phyloP scores from a whole-genome alignment of 2,113 vertebrate genomes.

The Lagopus leucura region DNA sequence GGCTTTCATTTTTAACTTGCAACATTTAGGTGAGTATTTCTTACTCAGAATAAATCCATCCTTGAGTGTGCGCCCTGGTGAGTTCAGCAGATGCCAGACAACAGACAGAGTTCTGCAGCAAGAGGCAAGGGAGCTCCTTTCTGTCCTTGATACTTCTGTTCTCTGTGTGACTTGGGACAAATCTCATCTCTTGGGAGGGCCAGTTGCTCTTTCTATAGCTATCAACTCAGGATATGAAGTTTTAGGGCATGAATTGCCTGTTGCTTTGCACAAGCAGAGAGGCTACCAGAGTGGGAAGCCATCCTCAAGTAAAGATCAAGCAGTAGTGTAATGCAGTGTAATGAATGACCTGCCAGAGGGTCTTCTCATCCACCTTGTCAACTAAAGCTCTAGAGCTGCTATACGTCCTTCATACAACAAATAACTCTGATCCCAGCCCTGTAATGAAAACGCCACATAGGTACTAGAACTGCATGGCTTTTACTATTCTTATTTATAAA shows the following conservation, averaged over 20 bases:
- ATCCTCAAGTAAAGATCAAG: not conserved
- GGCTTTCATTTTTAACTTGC: not conserved
- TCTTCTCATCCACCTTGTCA: not conserved
- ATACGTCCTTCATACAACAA: not conserved
- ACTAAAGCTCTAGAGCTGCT: not conserved
- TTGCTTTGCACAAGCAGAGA: not conserved
- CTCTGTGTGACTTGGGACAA: not conserved
- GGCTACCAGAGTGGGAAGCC: not conserved
- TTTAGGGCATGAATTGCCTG: not conserved
- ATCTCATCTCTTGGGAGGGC: accelerated
- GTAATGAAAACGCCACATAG: accelerated
- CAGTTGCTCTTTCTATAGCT: not conserved
- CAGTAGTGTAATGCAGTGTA: not conserved
- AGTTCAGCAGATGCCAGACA: not conserved
- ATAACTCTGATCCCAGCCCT: not conserved
- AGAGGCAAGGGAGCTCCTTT: not conserved
- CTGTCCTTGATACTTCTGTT: not conserved
- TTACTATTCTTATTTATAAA: not conserved
- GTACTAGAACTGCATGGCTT: not conserved
- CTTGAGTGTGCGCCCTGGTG: not conserved
- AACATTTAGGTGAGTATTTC: not conserved
- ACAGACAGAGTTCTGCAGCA: not conserved
- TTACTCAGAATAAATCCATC: not conserved
- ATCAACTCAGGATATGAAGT: not conserved
- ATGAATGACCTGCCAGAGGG: not conserved